phyloP scores from a whole-genome alignment of 2,888 invertebrate genomes.

The Eupeodes latifasciatus region DNA sequence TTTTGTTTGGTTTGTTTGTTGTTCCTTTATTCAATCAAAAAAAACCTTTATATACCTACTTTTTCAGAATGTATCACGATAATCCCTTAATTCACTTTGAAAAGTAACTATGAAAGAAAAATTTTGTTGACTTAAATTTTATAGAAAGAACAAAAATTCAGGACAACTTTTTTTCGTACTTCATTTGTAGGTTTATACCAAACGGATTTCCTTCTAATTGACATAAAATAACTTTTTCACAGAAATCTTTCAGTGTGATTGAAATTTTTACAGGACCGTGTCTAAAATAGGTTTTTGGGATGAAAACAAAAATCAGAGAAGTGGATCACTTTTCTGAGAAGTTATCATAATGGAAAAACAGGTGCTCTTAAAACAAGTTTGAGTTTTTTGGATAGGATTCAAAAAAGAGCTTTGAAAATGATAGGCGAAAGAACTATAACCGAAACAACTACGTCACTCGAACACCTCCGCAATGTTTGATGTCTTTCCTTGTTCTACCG shows the following conservation, averaged over 20 bases:
- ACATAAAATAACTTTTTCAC: background rate
- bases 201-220: background rate
- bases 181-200: too few relatives aligned
- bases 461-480: too few relatives aligned
- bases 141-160: slow-evolving; percentile 24
- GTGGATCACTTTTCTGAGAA: too few relatives aligned
- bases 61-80: background rate
- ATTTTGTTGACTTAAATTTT: slow-evolving; percentile 31
- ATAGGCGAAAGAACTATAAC: too few relatives aligned
- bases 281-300: too few relatives aligned
- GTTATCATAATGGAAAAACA: too few relatives aligned
- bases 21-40: slow-evolving; percentile 8
- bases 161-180: background rate
- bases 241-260: background rate
- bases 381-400: too few relatives aligned
- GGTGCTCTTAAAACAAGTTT: too few relatives aligned
- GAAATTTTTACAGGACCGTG: background rate
- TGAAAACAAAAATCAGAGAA: too few relatives aligned
- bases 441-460: too few relatives aligned
- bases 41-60: background rate
- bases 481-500: too few relatives aligned
- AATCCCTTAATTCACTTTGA: slow-evolving; percentile 34
- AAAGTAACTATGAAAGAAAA: background rate
- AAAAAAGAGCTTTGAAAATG: too few relatives aligned
- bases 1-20: background rate